These are phyloP conservation scores for Anticlea derivata DNA, from an alignment of 2,888 invertebrate species.

Conservation along the genomic window DNA sequence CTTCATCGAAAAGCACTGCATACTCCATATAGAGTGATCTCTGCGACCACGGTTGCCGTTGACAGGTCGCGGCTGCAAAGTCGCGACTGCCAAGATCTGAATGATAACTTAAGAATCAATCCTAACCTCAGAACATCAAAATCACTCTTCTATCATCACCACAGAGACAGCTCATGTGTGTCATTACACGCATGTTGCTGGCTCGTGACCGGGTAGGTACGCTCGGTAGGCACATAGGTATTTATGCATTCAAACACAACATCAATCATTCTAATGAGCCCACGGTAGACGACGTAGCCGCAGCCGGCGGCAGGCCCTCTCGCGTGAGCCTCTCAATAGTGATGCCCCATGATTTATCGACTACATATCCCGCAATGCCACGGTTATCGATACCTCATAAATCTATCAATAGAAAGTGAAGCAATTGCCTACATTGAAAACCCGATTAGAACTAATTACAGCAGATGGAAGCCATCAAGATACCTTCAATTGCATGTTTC, in stretches of 20 bases:
- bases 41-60: too few relatives aligned
- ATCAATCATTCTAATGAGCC: constrained; percentile 82
- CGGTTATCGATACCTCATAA: constrained; percentile 41
- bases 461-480: constrained; percentile 32
- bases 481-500: constrained; percentile 34
- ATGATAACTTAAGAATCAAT: constrained; percentile 15
- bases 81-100: too few relatives aligned
- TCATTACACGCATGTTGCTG: constrained; percentile 53
- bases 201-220: constrained; percentile 64
- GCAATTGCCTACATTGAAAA: constrained; percentile 32
- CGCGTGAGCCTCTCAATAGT: constrained; percentile 55
- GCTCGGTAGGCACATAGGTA: constrained; percentile 65
- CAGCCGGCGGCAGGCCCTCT: constrained; percentile 48
- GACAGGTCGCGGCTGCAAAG: too few relatives aligned
- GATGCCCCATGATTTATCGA: constrained; percentile 54
- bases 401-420: constrained; percentile 39
- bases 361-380: constrained; percentile 33
- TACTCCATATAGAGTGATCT: too few relatives aligned
- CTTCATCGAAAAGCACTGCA: too few relatives aligned
- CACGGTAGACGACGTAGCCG: constrained; percentile 55
- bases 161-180: constrained; percentile 36
- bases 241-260: constrained; percentile 75
- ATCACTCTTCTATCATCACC: constrained; percentile 21
- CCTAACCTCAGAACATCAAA: not conserved
- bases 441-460: constrained; percentile 37